Base-by-base conservation (phyloP, 2,888 invertebrate genomes). In the Chorisops tibialis region DNA sequence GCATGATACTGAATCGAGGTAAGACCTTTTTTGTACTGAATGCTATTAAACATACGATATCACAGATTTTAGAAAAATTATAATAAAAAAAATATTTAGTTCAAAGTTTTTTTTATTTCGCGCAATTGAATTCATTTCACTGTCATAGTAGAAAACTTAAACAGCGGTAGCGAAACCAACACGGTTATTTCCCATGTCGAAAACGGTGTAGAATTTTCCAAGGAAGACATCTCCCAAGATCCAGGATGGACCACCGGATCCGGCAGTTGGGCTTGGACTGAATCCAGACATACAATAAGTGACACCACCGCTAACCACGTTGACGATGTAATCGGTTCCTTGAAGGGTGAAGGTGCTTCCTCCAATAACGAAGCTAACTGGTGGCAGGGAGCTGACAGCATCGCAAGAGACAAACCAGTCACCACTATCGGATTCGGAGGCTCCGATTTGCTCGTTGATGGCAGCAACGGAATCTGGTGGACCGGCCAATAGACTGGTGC, bases 221-320 rank as follows among this genome's bases (percentile, higher is more conserved):
- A 98, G 94, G 80, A 97, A 98, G 67, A 97, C 93, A 80, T 98
- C 97, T 61, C 97, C 97, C 66, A 98, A 83, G 79, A 99, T 98
- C 98, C 98, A 99, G 68, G 97, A 82, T 14, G 96, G 96, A 5
- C 96, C 97, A 75, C 88, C 87, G 66, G 96, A 96, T 70, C 92
- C 87, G 60, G 95, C 96, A 74, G 98, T 88, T 79, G 98, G 97
- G 73, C 97, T 85, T 54, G 95, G 96, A 87, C 95, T 92, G 81
- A 99, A 97, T 59, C 98, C 98, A 68, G 93, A 93, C 69, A 99
- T 80, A 72, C 99, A 47, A 21, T 47, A 47, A 3, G 47, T 47
- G 11, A n/a, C n/a, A 47, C 47, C 47, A 47, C 47, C 22, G n/a
- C 22, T 22, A n/a, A 47, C 47, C 19, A 94, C 91, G 77, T 87